phyloP scores from a whole-genome alignment of 2,797 vertebrate species.

The Oophaga sylvatica region DNA sequence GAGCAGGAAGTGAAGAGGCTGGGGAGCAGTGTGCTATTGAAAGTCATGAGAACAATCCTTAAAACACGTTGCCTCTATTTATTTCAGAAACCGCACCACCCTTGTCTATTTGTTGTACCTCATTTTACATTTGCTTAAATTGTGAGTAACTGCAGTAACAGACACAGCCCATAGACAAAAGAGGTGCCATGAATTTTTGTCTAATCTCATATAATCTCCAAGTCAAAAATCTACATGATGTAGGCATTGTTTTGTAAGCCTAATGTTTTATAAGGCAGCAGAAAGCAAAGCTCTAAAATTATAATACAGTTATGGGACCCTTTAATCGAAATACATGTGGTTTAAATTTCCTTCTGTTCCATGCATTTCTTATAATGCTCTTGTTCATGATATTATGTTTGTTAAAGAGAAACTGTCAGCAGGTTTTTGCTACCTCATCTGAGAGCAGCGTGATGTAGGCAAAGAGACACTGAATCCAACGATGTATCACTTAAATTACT shows the following conservation, averaged over 20 bases:
- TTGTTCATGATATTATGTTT: neutral
- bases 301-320: constrained; percentile 1
- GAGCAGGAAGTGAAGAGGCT: too few species aligned
- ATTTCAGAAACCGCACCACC: neutral
- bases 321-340: neutral
- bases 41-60: neutral
- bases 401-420: too few species aligned
- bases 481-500: too few species aligned
- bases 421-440: too few species aligned
- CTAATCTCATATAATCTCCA: neutral
- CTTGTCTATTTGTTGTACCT: neutral
- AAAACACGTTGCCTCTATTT: neutral
- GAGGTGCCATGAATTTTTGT: neutral
- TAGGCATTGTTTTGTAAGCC: neutral
- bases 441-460: too few species aligned
- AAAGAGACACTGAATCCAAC: too few species aligned
- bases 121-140: neutral
- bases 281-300: constrained; percentile 6
- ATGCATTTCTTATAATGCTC: neutral
- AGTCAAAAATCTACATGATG: neutral
- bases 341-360: neutral
- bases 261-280: neutral
- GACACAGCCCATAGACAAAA: neutral
- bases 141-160: neutral
- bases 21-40: too few species aligned